Evolutionary conservation across 2,888 invertebrate genomes (phyloP).

Genomic region (Brachycybe producta): DNA sequence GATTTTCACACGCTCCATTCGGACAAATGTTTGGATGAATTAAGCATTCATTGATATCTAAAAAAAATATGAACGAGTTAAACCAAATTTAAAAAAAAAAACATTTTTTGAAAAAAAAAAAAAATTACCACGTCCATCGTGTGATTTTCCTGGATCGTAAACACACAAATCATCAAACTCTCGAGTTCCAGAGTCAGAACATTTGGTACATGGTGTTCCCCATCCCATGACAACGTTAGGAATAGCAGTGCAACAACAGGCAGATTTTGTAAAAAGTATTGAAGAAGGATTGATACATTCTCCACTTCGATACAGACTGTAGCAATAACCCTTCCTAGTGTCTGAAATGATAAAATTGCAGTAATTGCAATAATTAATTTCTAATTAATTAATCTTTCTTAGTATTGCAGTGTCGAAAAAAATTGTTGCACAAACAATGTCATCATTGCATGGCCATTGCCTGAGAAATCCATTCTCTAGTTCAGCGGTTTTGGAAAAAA

Average conservation of each 20-base stretch:
- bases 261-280: slow-evolving; percentile 65
- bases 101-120: background rate
- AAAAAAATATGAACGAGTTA: slow-evolving; percentile 15
- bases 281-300: slow-evolving; percentile 62
- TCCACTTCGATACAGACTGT: slow-evolving; percentile 60
- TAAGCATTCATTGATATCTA: slow-evolving; percentile 67
- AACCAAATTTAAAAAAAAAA: background rate
- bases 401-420: background rate
- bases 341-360: slow-evolving; percentile 42
- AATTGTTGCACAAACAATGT: slow-evolving; percentile 13
- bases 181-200: slow-evolving; percentile 53
- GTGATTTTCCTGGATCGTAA: slow-evolving; percentile 62
- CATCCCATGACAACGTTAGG: slow-evolving; percentile 54
- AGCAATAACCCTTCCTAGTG: slow-evolving; percentile 67
- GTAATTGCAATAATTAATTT: background rate
- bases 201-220: slow-evolving; percentile 65
- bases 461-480: too few relatives aligned
- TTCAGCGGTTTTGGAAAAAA: too few relatives aligned
- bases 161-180: slow-evolving; percentile 62
- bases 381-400: background rate
- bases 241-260: slow-evolving; percentile 67
- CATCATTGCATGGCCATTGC: too few relatives aligned
- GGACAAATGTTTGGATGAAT: slow-evolving; percentile 64
- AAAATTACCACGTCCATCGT: slow-evolving; percentile 53
- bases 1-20: slow-evolving; percentile 73